Evolutionary conservation across 2,113 vertebrate species (phyloP).

Genomic region (Uropsilus gracilis): DNA sequence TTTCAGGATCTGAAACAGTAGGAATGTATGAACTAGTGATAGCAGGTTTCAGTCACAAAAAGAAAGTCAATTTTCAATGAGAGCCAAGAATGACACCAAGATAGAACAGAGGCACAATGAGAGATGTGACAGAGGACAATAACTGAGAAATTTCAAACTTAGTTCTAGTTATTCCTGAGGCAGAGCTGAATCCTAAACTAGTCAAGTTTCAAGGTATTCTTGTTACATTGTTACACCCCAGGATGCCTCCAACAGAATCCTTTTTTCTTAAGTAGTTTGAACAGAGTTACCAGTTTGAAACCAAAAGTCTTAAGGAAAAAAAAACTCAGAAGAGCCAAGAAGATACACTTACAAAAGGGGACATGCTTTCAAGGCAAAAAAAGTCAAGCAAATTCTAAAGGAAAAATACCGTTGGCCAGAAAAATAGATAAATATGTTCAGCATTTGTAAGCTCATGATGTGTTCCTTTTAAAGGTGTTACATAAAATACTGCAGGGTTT

Average conservation of each 20-base stretch:
- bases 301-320: neutral
- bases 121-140: neutral
- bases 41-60: neutral
- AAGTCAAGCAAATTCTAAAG: slow-evolving; percentile 54
- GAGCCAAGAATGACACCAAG: neutral
- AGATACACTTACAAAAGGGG: neutral
- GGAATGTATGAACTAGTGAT: neutral
- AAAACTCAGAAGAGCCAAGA: neutral
- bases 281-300: slow-evolving; percentile 44
- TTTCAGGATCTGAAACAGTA: neutral
- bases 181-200: neutral
- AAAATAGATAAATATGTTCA: slow-evolving; percentile 35
- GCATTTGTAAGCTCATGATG: neutral
- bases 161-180: neutral
- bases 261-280: neutral
- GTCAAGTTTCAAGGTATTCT: neutral
- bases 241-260: neutral
- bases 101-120: neutral
- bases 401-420: slow-evolving; percentile 27
- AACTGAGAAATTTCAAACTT: neutral
- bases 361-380: slow-evolving; percentile 29
- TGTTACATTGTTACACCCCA: neutral
- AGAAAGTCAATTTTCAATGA: neutral
- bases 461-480: slow-evolving; percentile 25
- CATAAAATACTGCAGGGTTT: slow-evolving; percentile 26